Percentiles rank a stretch among this genome's conserved stretches.
Conservation (phyloP, 2,888 invertebrate genomes). For the Andrena flavipes region DNA sequence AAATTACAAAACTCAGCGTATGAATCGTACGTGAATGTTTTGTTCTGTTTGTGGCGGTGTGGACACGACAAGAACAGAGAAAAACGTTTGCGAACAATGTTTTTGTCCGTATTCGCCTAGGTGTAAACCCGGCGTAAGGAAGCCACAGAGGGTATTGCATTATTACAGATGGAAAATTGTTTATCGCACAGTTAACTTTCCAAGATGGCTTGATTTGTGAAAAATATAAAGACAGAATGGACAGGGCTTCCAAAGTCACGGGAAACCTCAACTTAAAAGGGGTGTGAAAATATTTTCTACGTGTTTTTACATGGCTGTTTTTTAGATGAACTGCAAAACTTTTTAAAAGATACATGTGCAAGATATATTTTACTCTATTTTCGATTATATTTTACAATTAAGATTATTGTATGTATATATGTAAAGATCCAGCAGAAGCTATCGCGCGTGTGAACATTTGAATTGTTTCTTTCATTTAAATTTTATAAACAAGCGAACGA, state of each 20-base stretch:
- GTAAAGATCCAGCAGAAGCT: conserved; percentile 5
- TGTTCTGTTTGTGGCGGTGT: no score
- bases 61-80: no score
- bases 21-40: no score
- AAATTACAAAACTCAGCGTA: no score
- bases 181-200: conserved; percentile 53
- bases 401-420: conserved; percentile 30
- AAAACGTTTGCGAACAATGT: no score
- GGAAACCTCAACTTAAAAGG: conserved; percentile 28
- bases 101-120: no score
- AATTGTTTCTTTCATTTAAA: background rate
- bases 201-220: conserved; percentile 25
- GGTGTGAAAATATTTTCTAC: conserved; percentile 66
- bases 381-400: conserved; percentile 57
- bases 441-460: background rate
- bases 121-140: no score
- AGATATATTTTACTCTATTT: conserved; percentile 60
- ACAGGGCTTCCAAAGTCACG: conserved; percentile 72
- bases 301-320: conserved; percentile 61
- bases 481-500: background rate
- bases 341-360: conserved; percentile 47
- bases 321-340: conserved; percentile 37
- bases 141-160: conserved; percentile 39
- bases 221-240: conserved; percentile 27
- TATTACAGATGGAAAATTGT: conserved; percentile 22